Conservation (phyloP, 1,140 invertebrate species). For the Drosophila burlai region DNA sequence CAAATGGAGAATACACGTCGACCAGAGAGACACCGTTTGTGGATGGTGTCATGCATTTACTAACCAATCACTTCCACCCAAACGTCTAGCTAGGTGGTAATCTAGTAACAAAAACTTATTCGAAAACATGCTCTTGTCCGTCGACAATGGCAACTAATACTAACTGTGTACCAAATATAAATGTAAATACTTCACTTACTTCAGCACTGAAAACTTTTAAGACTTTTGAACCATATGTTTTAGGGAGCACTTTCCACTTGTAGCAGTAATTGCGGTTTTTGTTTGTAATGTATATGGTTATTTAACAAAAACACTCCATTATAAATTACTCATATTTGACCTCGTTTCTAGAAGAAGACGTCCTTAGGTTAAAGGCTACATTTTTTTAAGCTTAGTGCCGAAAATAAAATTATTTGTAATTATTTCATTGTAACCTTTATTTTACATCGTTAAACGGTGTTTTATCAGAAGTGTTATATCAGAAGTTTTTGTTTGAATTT, state of each 20-base stretch:
- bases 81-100: background rate
- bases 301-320: too few relatives aligned
- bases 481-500: too few relatives aligned
- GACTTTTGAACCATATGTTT: background rate
- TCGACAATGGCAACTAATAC: too few relatives aligned
- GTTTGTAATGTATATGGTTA: background rate
- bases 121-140: background rate
- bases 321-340: too few relatives aligned
- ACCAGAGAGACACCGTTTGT: constrained; percentile 1
- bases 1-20: background rate
- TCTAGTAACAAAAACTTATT: background rate
- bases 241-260: background rate
- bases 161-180: background rate
- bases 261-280: background rate
- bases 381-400: too few relatives aligned
- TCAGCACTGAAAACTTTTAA: background rate
- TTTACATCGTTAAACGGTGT: too few relatives aligned
- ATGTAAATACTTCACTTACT: background rate
- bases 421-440: too few relatives aligned
- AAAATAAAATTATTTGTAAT: too few relatives aligned
- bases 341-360: too few relatives aligned
- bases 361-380: too few relatives aligned
- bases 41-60: constrained; percentile 34
- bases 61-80: constrained; percentile 4
- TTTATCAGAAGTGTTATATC: too few relatives aligned